Base-by-base conservation (phyloP, 2,888 invertebrate genomes). In the Priocnemis perturbator region DNA sequence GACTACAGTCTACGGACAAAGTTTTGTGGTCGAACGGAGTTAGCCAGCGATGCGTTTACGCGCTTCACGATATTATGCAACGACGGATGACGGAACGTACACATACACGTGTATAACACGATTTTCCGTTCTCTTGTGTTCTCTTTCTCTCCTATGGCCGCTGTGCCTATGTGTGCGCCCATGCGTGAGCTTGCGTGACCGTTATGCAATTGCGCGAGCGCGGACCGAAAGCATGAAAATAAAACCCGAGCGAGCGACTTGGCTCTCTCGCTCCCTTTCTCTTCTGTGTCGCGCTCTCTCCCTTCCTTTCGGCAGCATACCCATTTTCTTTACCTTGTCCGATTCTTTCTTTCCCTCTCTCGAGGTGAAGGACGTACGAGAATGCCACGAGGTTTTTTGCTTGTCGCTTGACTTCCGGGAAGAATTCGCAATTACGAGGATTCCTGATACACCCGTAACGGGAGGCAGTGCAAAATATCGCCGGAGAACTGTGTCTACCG, bases 131-230 rank as follows among this genome's bases (percentile, higher is more conserved):
- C 3, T 56, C 30, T 26, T 30, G 15, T 3, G 17, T 30, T 2
- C 14, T 19, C 17, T 57, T 14, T 57, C 37, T 20, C 11, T 26
- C 19, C 23, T 15, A 5, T 11, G 1, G 4, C 7, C 37, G 7
- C 37, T 26, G 7, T 37, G 37, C 11, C 37, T 9, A 37, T 37
- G 37, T 37, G 37, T 11, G 4, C 37, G 37, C 37, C 7, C 37
- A 37, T 37, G 37, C 37, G 37, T 37, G 37, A 5, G 37, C 37
- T 37, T 26, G 76, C 76, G 73, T 73, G 79, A 82, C 81, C 83
- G 81, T 82, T 82, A 82, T 82, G 82, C 78, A 82, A 82, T 83
- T 79, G 75, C 81, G 63, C 73, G 77, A 69, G 69, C 72, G 77
- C 73, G 71, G 67, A 75, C 77, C 78, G 71, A 80, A 79, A 80